These are phyloP conservation scores for Myodes glareolus DNA, from an alignment of 2,113 vertebrate genomes.

Conservation along the genomic window DNA sequence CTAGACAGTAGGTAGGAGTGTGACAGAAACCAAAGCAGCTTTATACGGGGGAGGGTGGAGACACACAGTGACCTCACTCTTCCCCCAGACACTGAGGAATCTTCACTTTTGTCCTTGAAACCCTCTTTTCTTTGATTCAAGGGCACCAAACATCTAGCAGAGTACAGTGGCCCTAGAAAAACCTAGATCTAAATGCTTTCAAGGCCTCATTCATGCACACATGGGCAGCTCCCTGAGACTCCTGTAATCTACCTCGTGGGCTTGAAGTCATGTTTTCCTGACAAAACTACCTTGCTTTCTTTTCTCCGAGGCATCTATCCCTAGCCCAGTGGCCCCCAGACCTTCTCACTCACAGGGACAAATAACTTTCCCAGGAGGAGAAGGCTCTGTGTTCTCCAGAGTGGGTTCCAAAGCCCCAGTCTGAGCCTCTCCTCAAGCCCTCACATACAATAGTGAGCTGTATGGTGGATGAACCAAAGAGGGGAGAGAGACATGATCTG, in stretches of 20 bases:
- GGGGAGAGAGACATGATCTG: not conserved
- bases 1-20: not conserved
- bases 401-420: not conserved
- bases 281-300: not conserved
- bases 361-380: not conserved
- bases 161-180: not conserved
- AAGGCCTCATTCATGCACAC: not conserved
- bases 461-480: not conserved
- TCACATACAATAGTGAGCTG: not conserved
- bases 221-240: not conserved
- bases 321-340: not conserved
- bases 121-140: conserved; percentile 24
- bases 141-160: not conserved
- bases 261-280: not conserved
- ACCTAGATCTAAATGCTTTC: not conserved
- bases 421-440: not conserved
- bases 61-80: not conserved
- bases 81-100: conserved; percentile 20
- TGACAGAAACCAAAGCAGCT: not conserved
- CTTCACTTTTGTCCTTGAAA: conserved; percentile 43
- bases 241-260: not conserved
- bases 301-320: not conserved
- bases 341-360: not conserved
- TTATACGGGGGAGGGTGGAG: not conserved
- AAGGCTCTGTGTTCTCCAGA: not conserved